Evolutionary conservation across 30 jellyfish, hydroid and myxozoan genomes (phyloP), one percentile per base, ranked within the genome.

Genomic region (Pseudorhiza aurosa): DNA sequence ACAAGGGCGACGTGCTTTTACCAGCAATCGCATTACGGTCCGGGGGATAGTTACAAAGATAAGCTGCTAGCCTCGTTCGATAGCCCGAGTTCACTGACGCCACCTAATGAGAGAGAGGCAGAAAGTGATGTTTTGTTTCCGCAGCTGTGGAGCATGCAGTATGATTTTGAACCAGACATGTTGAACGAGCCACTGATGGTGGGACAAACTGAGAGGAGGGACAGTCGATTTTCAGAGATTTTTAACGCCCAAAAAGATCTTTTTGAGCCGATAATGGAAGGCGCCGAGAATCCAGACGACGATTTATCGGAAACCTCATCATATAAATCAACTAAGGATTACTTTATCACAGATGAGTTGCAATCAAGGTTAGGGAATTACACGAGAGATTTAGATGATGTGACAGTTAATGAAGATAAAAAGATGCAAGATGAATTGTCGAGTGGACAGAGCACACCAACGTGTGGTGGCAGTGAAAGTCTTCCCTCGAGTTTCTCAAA

Each of bases 21-120:
- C 27, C 58, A 39, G 11, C 77, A 37, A 25, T 53, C 36, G 8
- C 74, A 8, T 14, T 39, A 1, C 39, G 35, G 75, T 1, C 60
- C 63, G 19, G 40, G 59, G 24, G 42, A 35, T 18, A 64, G 65
- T 26, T 80, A 80, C 81, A 80, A 80, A 35, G 82, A 65, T 19
- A 80, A 67, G 75, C 67, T 80, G 19, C 62, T 80, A 28, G 91
- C 91, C 77, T 64, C 91, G 77, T 80, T 80, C 65, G 91, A 53
- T 9, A 50, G 84, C 21, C 64, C 83, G 0, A 36, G 60, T 72
- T 29, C 84, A 26, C 4, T 9, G 4, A 65, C 80, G 37, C 69
- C 71, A 0, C 70, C 70, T 9, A 80, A 49, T 31, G 90, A 78
- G 39, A 35, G 30, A 60, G 69, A 28, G 15, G 82, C 57, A 9